A percentile compares a stretch with the other conserved stretches of the same genome.
Evolutionary conservation across 1,140 invertebrate species (phyloP).

Genomic region (Atta cephalotes): DNA sequence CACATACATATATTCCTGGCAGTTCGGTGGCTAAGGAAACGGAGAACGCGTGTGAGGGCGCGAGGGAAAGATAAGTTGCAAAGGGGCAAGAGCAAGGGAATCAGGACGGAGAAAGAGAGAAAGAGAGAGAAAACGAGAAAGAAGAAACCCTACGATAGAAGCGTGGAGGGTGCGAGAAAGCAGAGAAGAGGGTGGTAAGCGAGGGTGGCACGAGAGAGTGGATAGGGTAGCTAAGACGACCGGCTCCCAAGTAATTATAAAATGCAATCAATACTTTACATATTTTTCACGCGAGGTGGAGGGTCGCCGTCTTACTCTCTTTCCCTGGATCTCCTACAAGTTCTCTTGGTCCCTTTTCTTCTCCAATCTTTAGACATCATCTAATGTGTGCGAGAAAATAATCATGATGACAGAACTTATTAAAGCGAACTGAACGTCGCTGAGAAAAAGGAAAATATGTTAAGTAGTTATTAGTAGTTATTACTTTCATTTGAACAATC

Average conservation of each 20-base stretch:
- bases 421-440: conserved; percentile 47
- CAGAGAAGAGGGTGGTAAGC: conserved; percentile 71
- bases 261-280: conserved; percentile 87
- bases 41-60: conserved; percentile 30
- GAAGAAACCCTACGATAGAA: conserved; percentile 73
- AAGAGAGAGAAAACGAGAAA: conserved; percentile 62
- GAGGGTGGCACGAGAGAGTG: conserved; percentile 77
- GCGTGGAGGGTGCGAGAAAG: conserved; percentile 78
- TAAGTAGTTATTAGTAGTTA: background rate
- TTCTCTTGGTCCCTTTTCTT: conserved; percentile 66
- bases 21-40: conserved; percentile 64
- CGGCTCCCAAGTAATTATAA: conserved; percentile 87
- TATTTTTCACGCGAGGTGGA: conserved; percentile 85
- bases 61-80: conserved; percentile 62
- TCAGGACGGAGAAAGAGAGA: conserved; percentile 58
- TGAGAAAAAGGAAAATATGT: conserved; percentile 11
- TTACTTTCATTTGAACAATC: background rate
- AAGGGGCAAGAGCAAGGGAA: conserved; percentile 67
- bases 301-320: conserved; percentile 57
- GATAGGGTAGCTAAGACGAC: conserved; percentile 86
- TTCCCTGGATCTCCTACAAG: conserved; percentile 48
- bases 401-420: conserved; percentile 48
- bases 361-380: conserved; percentile 50
- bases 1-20: conserved; percentile 7
- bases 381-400: conserved; percentile 63